A percentile compares a stretch with the other conserved stretches of the same genome.
These are phyloP conservation scores for Pararge aegeria DNA, from an alignment of 1,140 invertebrate species.

Conservation along the genomic window DNA sequence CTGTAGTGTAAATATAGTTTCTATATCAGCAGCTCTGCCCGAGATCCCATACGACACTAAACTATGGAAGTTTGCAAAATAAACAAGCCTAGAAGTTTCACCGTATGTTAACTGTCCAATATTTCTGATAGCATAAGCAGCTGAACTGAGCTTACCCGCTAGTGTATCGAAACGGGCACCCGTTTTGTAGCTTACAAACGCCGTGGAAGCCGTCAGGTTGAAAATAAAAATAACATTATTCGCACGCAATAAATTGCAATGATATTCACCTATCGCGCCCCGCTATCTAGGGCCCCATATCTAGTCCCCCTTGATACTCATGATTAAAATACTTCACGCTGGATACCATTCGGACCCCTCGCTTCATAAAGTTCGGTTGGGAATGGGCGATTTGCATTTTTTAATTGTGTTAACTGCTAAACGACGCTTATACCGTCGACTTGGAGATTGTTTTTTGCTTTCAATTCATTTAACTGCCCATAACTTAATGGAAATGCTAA, in stretches of 20 bases:
- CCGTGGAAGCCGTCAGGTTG: too few species aligned
- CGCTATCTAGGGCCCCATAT: slow-evolving; percentile 22
- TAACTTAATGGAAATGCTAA: slow-evolving; percentile 34
- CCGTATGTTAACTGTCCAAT: too few species aligned
- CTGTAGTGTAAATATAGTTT: too few species aligned
- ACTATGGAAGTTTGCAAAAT: too few species aligned
- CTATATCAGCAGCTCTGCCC: too few species aligned
- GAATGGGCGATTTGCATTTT: slow-evolving; percentile 32
- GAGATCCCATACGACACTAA: too few species aligned
- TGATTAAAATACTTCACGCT: slow-evolving; percentile 23
- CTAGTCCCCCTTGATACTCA: slow-evolving; percentile 24
- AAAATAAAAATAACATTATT: too few species aligned
- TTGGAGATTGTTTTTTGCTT: slow-evolving; percentile 37
- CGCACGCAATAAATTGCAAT: slow-evolving; percentile 40
- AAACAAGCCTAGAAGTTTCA: too few species aligned
- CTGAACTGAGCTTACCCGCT: too few species aligned
- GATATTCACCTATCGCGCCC: slow-evolving; percentile 38
- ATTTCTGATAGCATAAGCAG: too few species aligned
- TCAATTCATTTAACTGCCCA: slow-evolving; percentile 39
- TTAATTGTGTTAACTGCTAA: slow-evolving; percentile 43
- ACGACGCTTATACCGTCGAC: slow-evolving; percentile 27
- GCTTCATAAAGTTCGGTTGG: slow-evolving; percentile 22
- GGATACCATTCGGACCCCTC: slow-evolving; percentile 11
- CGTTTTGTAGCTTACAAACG: too few species aligned
- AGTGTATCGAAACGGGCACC: too few species aligned